phyloP scores from a whole-genome alignment of 2,888 invertebrate genomes.

The Leuctra nigra region DNA sequence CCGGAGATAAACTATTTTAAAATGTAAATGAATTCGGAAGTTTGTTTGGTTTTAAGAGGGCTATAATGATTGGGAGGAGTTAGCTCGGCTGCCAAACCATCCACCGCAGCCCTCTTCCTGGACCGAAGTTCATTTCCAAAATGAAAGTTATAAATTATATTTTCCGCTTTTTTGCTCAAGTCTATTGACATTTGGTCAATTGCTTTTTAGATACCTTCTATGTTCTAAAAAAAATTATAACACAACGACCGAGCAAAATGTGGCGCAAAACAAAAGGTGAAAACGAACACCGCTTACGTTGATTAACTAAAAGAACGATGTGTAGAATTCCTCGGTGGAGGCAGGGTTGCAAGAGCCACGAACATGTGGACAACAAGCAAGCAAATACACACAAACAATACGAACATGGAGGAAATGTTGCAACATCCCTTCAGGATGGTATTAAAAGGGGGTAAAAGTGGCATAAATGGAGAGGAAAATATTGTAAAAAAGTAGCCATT shows the following conservation, averaged over 20 bases:
- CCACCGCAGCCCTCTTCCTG: background rate
- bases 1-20: background rate
- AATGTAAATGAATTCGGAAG: background rate
- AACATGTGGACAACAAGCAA: no score
- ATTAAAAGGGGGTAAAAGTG: no score
- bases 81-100: background rate
- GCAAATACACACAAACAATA: no score
- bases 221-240: background rate
- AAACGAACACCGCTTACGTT: no score
- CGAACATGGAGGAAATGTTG: no score
- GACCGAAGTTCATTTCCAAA: background rate
- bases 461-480: no score
- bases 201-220: constrained; percentile 1
- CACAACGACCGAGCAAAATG: background rate
- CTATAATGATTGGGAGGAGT: background rate
- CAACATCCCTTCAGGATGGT: no score
- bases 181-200: background rate
- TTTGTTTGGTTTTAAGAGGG: background rate
- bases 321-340: no score
- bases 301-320: no score
- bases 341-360: no score
- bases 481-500: no score
- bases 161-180: background rate
- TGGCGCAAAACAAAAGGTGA: no score
- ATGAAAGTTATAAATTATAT: background rate